Percentiles rank a stretch among this genome's conserved stretches.
These are phyloP conservation scores for Equus przewalskii DNA, from an alignment of 2,113 vertebrate species.

Conservation along the genomic window DNA sequence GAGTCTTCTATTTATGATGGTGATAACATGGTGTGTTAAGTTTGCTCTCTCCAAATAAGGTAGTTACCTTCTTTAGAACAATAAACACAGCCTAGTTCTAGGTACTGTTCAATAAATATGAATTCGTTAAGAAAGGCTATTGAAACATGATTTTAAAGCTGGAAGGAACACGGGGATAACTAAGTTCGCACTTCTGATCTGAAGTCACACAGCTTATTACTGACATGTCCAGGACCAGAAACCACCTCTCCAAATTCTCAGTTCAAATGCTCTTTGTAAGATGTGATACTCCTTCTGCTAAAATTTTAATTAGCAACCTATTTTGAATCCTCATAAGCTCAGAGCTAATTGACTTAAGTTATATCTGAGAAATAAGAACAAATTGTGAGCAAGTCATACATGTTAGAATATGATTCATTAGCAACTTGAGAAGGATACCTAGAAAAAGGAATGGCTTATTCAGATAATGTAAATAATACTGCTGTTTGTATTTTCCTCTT, in stretches of 20 bases:
- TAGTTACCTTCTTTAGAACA: background rate
- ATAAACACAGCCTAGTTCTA: background rate
- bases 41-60: background rate
- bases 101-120: background rate
- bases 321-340: background rate
- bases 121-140: background rate
- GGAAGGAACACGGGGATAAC: background rate
- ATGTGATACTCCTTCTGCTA: background rate
- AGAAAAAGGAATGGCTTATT: background rate
- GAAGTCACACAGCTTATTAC: background rate
- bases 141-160: background rate
- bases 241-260: background rate
- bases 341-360: background rate
- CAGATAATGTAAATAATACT: background rate
- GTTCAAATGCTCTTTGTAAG: background rate
- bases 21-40: background rate
- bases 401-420: background rate
- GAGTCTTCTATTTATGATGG: background rate
- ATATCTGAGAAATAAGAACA: background rate
- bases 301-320: slow-evolving; percentile 15
- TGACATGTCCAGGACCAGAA: background rate
- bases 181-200: background rate
- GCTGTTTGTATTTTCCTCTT: background rate
- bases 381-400: background rate
- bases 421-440: background rate